phyloP scores from a whole-genome alignment of 2,888 invertebrate genomes.

The Morpho achilles region DNA sequence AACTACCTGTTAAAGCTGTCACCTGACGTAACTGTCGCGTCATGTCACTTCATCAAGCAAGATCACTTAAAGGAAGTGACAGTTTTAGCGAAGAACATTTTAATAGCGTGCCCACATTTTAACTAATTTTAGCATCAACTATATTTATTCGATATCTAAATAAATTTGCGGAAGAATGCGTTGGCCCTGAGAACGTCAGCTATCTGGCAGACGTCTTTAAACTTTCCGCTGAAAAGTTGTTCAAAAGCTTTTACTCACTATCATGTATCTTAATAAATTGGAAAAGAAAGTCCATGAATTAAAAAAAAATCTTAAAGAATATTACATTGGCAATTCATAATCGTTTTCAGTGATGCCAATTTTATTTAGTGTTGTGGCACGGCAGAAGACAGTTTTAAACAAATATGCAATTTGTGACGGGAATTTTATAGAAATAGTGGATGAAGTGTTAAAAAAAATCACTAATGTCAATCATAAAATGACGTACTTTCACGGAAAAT shows the following conservation, averaged over 20 bases:
- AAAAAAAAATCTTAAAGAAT: no score
- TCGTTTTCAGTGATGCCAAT: slow-evolving; percentile 85
- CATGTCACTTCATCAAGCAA: slow-evolving; percentile 9
- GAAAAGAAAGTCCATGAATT: no score
- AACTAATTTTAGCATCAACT: slow-evolving; percentile 48
- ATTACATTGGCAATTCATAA: no score
- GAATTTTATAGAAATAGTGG: slow-evolving; percentile 94
- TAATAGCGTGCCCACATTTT: slow-evolving; percentile 40
- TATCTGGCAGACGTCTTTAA: slow-evolving; percentile 20
- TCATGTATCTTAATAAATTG: no score
- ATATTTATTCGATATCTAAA: slow-evolving; percentile 39
- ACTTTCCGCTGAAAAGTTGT: slow-evolving; percentile 2
- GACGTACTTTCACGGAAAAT: slow-evolving; percentile 86
- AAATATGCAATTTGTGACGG: slow-evolving; percentile 95
- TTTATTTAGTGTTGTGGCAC: slow-evolving; percentile 91
- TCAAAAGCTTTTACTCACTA: background rate
- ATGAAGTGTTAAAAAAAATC: slow-evolving; percentile 90
- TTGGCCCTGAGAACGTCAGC: slow-evolving; percentile 17
- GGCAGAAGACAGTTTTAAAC: slow-evolving; percentile 86
- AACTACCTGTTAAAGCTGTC: no score
- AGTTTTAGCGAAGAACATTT: slow-evolving; percentile 50
- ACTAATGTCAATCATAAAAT: slow-evolving; percentile 88
- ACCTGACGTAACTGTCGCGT: background rate
- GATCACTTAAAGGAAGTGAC: slow-evolving; percentile 53
- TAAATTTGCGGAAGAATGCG: slow-evolving; percentile 35